These are phyloP conservation scores for Hexactinellida sp. DNA, from an alignment of 37 sponge, comb jelly and placozoan species.

Conservation along the genomic window DNA sequence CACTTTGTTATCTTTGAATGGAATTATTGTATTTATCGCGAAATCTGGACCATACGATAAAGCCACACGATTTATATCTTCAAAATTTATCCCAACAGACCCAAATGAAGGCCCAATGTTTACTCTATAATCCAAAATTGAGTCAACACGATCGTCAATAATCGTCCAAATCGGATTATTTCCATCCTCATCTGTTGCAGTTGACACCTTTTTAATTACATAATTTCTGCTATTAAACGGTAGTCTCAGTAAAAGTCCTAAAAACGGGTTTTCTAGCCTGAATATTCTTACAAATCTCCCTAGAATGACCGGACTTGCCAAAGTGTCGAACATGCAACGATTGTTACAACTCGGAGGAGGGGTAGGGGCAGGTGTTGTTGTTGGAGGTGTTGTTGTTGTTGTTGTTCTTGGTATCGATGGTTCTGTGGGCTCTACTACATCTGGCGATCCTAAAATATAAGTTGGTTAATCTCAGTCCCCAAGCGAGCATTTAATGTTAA, in stretches of 20 bases:
- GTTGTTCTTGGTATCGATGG: background rate
- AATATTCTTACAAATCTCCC: background rate
- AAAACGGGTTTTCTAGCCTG: background rate
- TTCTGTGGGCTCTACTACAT: background rate
- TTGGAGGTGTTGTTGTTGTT: background rate
- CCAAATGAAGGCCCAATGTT: background rate
- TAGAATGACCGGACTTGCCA: background rate
- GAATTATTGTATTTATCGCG: conserved; percentile 9
- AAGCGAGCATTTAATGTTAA: too few species aligned
- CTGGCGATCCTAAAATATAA: background rate
- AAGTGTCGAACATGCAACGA: background rate
- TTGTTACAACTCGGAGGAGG: background rate
- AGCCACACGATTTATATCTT: background rate
- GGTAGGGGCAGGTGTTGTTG: background rate
- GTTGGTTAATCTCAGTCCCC: too few species aligned
- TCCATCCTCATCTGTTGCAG: background rate
- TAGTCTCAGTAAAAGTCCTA: background rate
- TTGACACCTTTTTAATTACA: background rate
- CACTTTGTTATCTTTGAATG: background rate
- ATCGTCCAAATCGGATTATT: background rate
- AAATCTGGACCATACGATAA: background rate
- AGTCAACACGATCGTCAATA: background rate
- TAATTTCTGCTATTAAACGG: background rate
- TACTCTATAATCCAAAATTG: background rate
- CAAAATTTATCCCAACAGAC: background rate